Evolutionary conservation across 1,140 invertebrate genomes (phyloP).

Genomic region (Euwallacea fornicatus): DNA sequence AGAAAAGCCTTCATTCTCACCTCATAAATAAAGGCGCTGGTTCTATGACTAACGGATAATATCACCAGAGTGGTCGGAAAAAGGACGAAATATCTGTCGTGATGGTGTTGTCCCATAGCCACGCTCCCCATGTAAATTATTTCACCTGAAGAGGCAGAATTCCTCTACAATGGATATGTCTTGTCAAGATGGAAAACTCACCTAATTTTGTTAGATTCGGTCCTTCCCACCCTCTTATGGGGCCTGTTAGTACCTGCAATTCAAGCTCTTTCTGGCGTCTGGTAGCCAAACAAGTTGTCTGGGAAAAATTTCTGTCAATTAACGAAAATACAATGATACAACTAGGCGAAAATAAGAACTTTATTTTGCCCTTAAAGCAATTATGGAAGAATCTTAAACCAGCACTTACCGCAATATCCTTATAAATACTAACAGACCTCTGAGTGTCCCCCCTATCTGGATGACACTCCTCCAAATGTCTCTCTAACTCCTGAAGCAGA

Average conservation of each 20-base stretch:
- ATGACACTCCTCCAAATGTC: slow-evolving; percentile 94
- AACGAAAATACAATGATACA: background rate
- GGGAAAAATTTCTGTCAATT: slow-evolving; percentile 25
- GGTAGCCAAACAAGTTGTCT: slow-evolving; percentile 82
- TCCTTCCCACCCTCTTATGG: slow-evolving; percentile 94
- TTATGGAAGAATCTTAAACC: background rate
- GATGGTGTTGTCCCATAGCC: slow-evolving; percentile 75
- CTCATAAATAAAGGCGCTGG: slow-evolving; percentile 96
- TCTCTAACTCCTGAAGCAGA: slow-evolving; percentile 91
- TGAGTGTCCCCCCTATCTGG: slow-evolving; percentile 95
- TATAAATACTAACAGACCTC: slow-evolving; percentile 89
- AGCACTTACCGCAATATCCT: slow-evolving; percentile 84
- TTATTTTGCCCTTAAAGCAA: no score
- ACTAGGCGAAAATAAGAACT: no score
- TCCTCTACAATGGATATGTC: background rate
- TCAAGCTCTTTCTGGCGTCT: slow-evolving; percentile 96
- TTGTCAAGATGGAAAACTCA: slow-evolving; percentile 1
- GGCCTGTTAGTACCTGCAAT: slow-evolving; percentile 88
- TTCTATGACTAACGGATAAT: slow-evolving; percentile 83
- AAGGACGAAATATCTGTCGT: slow-evolving; percentile 89
- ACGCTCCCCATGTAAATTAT: slow-evolving; percentile 86
- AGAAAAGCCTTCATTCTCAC: slow-evolving; percentile 56
- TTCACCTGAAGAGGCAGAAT: slow-evolving; percentile 61
- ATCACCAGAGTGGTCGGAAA: slow-evolving; percentile 88
- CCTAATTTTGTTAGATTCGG: slow-evolving; percentile 71